A percentile compares a stretch with the other conserved stretches of the same genome.
phyloP scores from a whole-genome alignment of 2,797 vertebrate species.

The Rhodeus uyekii region DNA sequence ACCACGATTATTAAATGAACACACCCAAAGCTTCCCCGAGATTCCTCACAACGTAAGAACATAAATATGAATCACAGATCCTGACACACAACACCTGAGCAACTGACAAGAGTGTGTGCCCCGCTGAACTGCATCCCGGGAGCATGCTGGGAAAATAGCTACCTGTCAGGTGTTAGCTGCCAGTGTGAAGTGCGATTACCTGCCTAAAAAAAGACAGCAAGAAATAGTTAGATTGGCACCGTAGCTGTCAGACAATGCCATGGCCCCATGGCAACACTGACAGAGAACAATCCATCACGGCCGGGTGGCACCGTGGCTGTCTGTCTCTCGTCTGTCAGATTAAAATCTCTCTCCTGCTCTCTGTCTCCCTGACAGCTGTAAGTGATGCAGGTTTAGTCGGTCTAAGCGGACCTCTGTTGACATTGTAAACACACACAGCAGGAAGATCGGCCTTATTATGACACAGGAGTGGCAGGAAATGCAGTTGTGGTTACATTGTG shows the following conservation, averaged over 20 bases:
- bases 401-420: conserved; percentile 48
- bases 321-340: conserved; percentile 28
- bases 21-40: neutral
- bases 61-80: neutral
- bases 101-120: neutral
- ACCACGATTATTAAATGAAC: neutral
- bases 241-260: conserved; percentile 40
- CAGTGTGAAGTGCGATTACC: conserved; percentile 28
- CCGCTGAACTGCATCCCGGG: neutral
- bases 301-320: neutral
- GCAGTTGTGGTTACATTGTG: neutral
- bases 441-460: conserved; percentile 8
- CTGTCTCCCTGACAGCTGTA: conserved; percentile 25
- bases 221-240: conserved; percentile 27
- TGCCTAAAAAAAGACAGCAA: conserved; percentile 12
- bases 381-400: conserved; percentile 36
- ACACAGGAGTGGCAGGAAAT: conserved; percentile 9
- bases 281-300: conserved; percentile 46
- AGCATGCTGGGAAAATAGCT: conserved; percentile 20
- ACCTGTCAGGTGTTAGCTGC: conserved; percentile 44
- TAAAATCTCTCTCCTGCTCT: conserved; percentile 13
- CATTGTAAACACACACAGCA: conserved; percentile 48
- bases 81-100: conserved; percentile 27
- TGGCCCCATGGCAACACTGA: conserved; percentile 42
- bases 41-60: neutral